Base-by-base conservation (phyloP, 2,888 invertebrate species). In the Alsophila aescularia region DNA sequence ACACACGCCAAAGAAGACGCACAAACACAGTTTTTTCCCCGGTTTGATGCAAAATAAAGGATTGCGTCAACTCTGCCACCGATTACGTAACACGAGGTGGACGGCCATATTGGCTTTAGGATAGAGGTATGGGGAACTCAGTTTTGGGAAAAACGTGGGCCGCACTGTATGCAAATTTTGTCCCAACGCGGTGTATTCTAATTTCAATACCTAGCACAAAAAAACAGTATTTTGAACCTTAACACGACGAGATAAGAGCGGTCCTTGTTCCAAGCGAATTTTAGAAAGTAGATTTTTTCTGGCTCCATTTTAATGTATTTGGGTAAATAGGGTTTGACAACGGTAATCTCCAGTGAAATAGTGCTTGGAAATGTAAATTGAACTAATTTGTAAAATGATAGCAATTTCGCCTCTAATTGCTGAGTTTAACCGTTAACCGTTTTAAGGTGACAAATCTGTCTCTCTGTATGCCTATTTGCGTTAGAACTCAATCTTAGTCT, bases 81-180 rank as follows among this genome's bases (percentile, higher is more conserved):
- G 37, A 57, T 48, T 57, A 48, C 41, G 37, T 34, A 27, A 8
- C 16, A 6, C 21, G 40, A 45, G 36, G 35, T 47, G 43, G 49
- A 41, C 51, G 42, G 69, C 76, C 78, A 79, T 79, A 81, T 78
- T 81, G 77, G 78, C 77, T 81, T 76, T 58, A 58, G 66, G 55
- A 62, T 63, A 67, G 68, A 67, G 68, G 73, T 66, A 73, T 61
- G 69, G 62, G 62, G 29, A 76, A 77, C 79, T 72, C 79, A 77
- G 80, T 81, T 79, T 76, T 60, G 70, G 52, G 65, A 66, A 68
- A 58, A 66, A 60, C 59, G 66, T 64, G 62, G 66, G 67, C 64
- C 69, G 62, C 64, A 69, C 69, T 70, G 68, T 74, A 81, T 81
- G 81, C 72, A 79, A 81, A 82, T 80, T 57, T 64, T 66, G 52